phyloP scores from a whole-genome alignment of 2,888 invertebrate genomes.

The Drosophila affinis region DNA sequence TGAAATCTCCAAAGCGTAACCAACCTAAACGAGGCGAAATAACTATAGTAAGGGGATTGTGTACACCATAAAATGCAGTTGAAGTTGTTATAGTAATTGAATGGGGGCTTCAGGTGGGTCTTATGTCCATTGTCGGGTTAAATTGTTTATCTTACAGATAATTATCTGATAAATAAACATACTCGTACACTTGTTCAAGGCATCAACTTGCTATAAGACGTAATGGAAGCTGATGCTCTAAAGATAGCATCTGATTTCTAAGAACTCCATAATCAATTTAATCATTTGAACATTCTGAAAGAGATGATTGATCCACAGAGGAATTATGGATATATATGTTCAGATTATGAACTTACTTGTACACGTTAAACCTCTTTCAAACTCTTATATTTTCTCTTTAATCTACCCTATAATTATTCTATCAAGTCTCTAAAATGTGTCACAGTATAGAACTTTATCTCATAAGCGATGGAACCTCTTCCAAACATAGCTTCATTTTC shows the following conservation, averaged over 20 bases:
- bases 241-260: background rate
- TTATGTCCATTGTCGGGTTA: background rate
- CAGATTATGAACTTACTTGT: slow-evolving; percentile 2
- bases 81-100: background rate
- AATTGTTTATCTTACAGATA: background rate
- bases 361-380: slow-evolving; percentile 8
- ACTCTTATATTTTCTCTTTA: slow-evolving; percentile 18
- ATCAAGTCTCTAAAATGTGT: slow-evolving; percentile 21
- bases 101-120: background rate
- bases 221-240: background rate
- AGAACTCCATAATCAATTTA: background rate
- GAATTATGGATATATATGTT: background rate
- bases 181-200: background rate
- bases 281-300: background rate
- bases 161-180: background rate
- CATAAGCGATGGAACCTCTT: background rate
- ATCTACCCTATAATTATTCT: slow-evolving; percentile 26
- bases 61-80: background rate
- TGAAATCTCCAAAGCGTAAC: slow-evolving; percentile 17
- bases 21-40: slow-evolving; percentile 6
- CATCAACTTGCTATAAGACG: too few relatives aligned
- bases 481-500: background rate
- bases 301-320: background rate
- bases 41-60: background rate
- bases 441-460: background rate